Base-by-base conservation (phyloP, 1,140 invertebrate genomes). In the Bombus superbus region DNA sequence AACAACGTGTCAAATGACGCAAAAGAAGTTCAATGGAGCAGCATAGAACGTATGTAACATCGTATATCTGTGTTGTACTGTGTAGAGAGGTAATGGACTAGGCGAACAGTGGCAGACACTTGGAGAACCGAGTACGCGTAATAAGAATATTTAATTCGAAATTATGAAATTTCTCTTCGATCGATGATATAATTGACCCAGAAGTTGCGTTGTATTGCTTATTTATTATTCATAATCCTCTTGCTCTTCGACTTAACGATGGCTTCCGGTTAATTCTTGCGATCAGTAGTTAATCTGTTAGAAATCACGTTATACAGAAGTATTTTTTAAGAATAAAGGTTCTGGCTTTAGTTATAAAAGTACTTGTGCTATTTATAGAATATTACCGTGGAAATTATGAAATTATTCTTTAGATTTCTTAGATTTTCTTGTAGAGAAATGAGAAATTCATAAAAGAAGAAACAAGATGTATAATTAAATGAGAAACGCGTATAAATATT, bases 11-110 rank as follows among this genome's bases (percentile, higher is more conserved):
- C n/a, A n/a, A 73, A 15, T 79, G n/a, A 79, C 18, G 62, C 11
- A 79, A 79, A 79, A 79, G 25, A 64, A 78, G 42, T 79, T 79
- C 57, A 64, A 77, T 64, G 38, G 62, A 64, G 25, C 38, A 42
- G n/a, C 6, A 35, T 42, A 25, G n/a, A 47, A 47, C 18, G 25
- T 13, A 4, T 69, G 18, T 40, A 40, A 38, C 28, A 28, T 1
- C 8, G 32, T 68, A 40, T 25, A 25, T 71, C 4, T 28, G 11
- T 22, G 38, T 53, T 83, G 32, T 59, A 32, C 57, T 42, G 73
- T 22, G n/a, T 38, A 47, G 57, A 44, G 9, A 77, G 35, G 25
- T 8, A 59, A 62, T 76, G 59, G 25, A 59, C 25, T 47, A 11
- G n/a, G 8, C 32, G 40, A 35, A 53, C 18, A 53, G 25, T 35